A percentile compares a stretch with the other conserved stretches of the same genome.
Conservation (phyloP, 2,797 vertebrate genomes). For the Trichosurus vulpecula region DNA sequence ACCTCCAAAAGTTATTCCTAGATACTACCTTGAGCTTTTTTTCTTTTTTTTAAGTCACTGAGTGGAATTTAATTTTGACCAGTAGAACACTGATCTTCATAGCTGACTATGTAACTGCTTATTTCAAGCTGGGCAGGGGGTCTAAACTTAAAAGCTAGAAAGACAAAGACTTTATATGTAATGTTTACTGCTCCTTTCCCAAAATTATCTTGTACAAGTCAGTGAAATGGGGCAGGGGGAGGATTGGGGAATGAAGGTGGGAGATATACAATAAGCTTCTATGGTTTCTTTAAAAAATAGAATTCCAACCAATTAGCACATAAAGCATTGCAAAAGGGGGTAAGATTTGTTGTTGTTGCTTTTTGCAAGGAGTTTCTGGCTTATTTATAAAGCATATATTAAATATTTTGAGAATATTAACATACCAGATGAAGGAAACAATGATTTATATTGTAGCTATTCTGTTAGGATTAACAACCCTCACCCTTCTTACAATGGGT, state of each 20-base stretch:
- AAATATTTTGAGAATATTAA: constrained; percentile 52
- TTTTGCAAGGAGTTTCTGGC: constrained; percentile 39
- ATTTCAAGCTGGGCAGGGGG: constrained; percentile 12
- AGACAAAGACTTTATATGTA: constrained; percentile 51
- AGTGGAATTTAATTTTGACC: constrained; percentile 40
- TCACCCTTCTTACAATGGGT: background rate
- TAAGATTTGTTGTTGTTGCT: constrained; percentile 11
- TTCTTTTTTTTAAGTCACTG: constrained; percentile 40
- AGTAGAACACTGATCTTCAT: constrained; percentile 51
- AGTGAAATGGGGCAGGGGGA: constrained; percentile 21
- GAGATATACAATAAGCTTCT: background rate
- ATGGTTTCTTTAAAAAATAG: constrained; percentile 15
- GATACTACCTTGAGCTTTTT: constrained; percentile 37
- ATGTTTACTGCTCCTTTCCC: constrained; percentile 40
- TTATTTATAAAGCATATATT: constrained; percentile 25
- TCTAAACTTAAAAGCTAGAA: constrained; percentile 32
- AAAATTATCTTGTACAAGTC: constrained; percentile 40
- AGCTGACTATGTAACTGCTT: constrained; percentile 42
- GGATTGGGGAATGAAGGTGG: background rate
- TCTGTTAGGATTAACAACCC: background rate
- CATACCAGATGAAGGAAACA: background rate
- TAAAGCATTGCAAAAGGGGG: constrained; percentile 29
- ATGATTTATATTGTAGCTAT: background rate
- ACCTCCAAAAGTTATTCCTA: constrained; percentile 33
- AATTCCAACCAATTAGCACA: constrained; percentile 38